Percentiles rank a stretch among this genome's conserved stretches.
Conservation (phyloP, 1,140 invertebrate species). For the Drosophila sproati region DNA sequence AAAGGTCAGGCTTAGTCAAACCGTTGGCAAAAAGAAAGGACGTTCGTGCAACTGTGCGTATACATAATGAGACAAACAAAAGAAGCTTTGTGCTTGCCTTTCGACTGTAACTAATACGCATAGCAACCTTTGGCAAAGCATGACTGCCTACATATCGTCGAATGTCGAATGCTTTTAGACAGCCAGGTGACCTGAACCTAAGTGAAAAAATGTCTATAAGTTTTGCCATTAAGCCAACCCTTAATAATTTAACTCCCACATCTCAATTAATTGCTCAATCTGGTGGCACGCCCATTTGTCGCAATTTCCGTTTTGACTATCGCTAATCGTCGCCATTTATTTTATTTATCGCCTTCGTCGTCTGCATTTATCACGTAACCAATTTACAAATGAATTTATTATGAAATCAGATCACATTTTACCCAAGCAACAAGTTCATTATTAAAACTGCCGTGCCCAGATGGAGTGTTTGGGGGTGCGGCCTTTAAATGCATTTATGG, state of each 20-base stretch:
- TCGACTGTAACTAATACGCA: constrained; percentile 73
- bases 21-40: constrained; percentile 33
- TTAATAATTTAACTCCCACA: background rate
- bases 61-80: constrained; percentile 58
- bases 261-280: constrained; percentile 35
- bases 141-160: constrained; percentile 17
- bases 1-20: constrained; percentile 12
- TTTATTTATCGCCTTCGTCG: constrained; percentile 65
- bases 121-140: constrained; percentile 49
- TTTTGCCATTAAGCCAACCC: background rate
- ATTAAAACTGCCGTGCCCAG: constrained; percentile 23
- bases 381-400: constrained; percentile 65
- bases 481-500: constrained; percentile 20
- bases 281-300: constrained; percentile 24
- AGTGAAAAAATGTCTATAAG: background rate
- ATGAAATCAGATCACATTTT: constrained; percentile 51
- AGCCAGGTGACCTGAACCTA: background rate
- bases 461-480: no score
- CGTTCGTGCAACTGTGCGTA: constrained; percentile 71
- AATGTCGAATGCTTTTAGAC: constrained; percentile 30
- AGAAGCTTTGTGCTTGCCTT: constrained; percentile 59
- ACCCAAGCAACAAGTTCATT: constrained; percentile 56
- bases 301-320: constrained; percentile 47
- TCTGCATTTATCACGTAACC: constrained; percentile 48
- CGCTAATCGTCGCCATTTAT: constrained; percentile 51